Base-by-base conservation (phyloP, 1,140 invertebrate genomes). In the Drosophila tropicalis region DNA sequence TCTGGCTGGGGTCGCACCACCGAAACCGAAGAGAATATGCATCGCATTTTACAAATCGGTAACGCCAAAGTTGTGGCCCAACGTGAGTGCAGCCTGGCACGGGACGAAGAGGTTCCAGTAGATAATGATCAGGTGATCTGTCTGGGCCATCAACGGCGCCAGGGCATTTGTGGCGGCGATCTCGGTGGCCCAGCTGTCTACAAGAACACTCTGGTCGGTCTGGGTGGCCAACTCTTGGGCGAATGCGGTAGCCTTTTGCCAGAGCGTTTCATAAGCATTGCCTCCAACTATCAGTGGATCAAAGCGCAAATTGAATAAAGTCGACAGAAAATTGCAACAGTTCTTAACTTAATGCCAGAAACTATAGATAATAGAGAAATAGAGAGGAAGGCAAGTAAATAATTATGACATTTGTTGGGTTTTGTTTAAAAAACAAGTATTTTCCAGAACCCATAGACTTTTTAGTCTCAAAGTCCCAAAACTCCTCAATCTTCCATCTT, bases 141-240 rank as follows among this genome's bases (percentile, higher is more conserved):
- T 25, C 39, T 91, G 62, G 70, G 74, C 3, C 86, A 91, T 22
- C 56, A 56, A 5, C 61, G 81, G 10, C 79, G 79, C 0, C 76
- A 90, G 10, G 90, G 90, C n/a, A 76, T 85, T 61, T 91, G 90
- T 36, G 3, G 47, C 2, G 90, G 90, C 1, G 90, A 91, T 19
- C 70, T 80, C 9, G 90, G 90, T 6, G 83, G 90, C 6, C 90
- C 90, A 0, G 90, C 90, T 5, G 86, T 91, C 58, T 91, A 81
- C 25, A 1, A 61, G 0, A 65, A 61, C 0, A 6, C 71, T 3
- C 69, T 91, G 13, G 79, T 91, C 6, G 90, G 90, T 3, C 68
- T 91, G 12, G 90, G 78, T 0, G 84, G 60, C 41, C 66, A 85
- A 39, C 10, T 79, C 9, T 19, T 86, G 1, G 79, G 81, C 63